Base-by-base conservation (phyloP, 1,140 invertebrate species). In the Uloborus diversus region DNA sequence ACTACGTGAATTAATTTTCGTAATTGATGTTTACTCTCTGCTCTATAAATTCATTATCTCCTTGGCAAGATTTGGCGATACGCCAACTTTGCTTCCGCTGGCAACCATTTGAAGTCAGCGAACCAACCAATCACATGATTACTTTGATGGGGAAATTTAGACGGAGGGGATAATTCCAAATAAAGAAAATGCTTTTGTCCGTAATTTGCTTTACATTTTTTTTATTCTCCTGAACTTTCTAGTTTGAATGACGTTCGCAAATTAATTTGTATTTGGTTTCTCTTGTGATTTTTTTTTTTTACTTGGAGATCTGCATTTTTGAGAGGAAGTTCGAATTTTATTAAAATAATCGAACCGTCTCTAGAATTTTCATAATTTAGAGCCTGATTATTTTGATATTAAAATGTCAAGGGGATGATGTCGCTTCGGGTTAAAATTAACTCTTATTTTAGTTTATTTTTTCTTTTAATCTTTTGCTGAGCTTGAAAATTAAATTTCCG, bases 211-310 rank as follows among this genome's bases (percentile, higher is more conserved):
- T 51, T 51, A 25, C 53, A 57, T 7, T 17, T 20, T 68, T 30
- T 51, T 51, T 51, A 3, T 0, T 2, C 28, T 27, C 27, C 37
- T 49, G 23, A 30, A 14, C 25, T 51, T 66, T 17, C n/a, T 25
- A 68, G 49, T 68, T 51, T 68, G 35, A 68, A 68, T 51, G 47
- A 51, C 37, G 47, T 68, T 51, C 42, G 65, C 49, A 68, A 68
- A 68, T 68, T 68, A 68, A 68, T 68, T 68, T 47, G 51, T 68
- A 51, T 68, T 68, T 51, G 37, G 65, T 68, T 68, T 32, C 13
- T 20, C 17, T 68, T 68, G 49, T 66, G 30, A 13, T 49, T 30
- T 49, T 64, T 23, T 4, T n/a, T 28, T 35, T 25, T 35, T 35
- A 64, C 33, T 64, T 20, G 13, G 25, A 37, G 61, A 64, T 64